Base-by-base conservation (phyloP, 1,140 invertebrate genomes). In the Battus philenor region DNA sequence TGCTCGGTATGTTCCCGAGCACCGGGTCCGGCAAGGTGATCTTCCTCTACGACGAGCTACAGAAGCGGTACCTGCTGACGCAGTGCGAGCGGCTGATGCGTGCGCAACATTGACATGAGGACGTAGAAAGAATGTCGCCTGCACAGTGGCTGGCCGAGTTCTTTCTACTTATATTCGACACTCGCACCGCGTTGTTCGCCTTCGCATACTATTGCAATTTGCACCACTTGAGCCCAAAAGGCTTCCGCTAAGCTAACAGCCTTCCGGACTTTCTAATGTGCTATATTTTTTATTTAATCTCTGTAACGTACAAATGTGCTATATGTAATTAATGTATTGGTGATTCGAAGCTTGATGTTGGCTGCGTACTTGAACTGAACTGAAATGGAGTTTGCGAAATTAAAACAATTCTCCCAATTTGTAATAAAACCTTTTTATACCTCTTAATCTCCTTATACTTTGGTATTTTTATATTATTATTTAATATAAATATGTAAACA, bases 181-280 rank as follows among this genome's bases (percentile, higher is more conserved):
- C 26, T 38, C 77, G 76, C 78, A 75, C 69, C 46, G 73, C 60
- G 50, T 47, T 78, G 54, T 55, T 62, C 56, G 51, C 72, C 18
- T 11, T 85, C 47, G 78, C 81, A 44, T 87, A 85, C 54, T 62
- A 81, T 64, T 69, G 78, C 31, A 86, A 83, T 46, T 36, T 87
- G 61, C 86, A 86, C 68, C 82, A 86, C 31, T 50, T 84, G 5
- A 49, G 41, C 47, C 68, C 64, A 0, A 66, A 50, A 47, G 72
- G 74, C 46, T 73, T 73, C 18, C 68, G 68, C 64, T 71, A 44
- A 16, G 3, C 15, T 41, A 4, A 1, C 2, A 2, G 8, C 3
- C 13, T 32, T 16, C 6, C 9, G 11, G 22, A 26, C 12, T 39
- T 7, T 39, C 24, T 38, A 20, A 10, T 16, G 13, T 39, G 38